These are phyloP conservation scores for Eptatretus burgeri DNA, from an alignment of 2,113 vertebrate genomes.

Conservation along the genomic window DNA sequence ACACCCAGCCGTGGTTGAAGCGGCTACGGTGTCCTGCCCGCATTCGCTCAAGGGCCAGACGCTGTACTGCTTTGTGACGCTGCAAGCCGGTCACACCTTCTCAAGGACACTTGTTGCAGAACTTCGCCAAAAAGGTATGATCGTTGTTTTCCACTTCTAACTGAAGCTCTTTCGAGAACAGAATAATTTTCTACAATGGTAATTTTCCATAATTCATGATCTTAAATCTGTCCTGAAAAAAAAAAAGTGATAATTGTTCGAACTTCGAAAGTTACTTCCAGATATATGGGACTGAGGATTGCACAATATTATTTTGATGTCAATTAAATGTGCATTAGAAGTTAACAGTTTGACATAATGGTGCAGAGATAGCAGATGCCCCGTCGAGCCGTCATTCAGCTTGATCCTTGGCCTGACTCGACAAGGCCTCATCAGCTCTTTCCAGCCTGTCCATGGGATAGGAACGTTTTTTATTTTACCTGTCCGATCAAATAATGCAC, in stretches of 20 bases:
- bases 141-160: too few relatives aligned
- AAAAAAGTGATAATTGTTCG: neutral
- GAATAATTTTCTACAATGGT: neutral
- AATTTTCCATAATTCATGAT: too few relatives aligned
- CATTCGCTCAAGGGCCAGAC: constrained; percentile 33
- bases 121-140: constrained; percentile 24
- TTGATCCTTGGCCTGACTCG: too few relatives aligned
- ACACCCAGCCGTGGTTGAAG: constrained; percentile 23
- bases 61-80: constrained; percentile 31
- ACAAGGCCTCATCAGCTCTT: too few relatives aligned
- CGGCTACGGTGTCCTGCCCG: constrained; percentile 25
- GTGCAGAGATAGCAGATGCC: too few relatives aligned
- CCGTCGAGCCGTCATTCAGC: too few relatives aligned
- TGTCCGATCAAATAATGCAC: too few relatives aligned
- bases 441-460: too few relatives aligned
- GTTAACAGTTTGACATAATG: too few relatives aligned
- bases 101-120: constrained; percentile 18
- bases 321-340: neutral
- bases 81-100: constrained; percentile 23
- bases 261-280: neutral
- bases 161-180: neutral
- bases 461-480: too few relatives aligned
- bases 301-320: neutral
- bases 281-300: neutral
- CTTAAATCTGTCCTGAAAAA: too few relatives aligned